Base-by-base conservation (phyloP, 2,888 invertebrate species). In the Ischnura elegans region DNA sequence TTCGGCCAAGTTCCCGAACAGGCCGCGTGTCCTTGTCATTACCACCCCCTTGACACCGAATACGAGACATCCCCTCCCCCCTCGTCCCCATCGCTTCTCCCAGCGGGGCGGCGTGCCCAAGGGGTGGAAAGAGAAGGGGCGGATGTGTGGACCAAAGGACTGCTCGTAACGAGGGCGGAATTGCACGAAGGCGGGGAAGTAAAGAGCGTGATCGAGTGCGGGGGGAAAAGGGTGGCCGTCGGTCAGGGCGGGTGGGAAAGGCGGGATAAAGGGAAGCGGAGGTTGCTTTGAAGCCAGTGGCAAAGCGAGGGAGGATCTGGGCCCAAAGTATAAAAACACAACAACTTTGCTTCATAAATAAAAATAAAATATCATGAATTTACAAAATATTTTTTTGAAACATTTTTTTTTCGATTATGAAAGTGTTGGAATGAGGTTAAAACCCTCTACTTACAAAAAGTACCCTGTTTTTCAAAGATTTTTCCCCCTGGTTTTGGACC, bases 21-120 rank as follows among this genome's bases (percentile, higher is more conserved):
- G 76, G 93, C 94, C 36, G 47, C 90, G 66, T 90, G 87, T 86
- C 94, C 94, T 93, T 93, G 93, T 93, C 90, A 93, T 93, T 93
- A 90, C 90, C 90, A 66, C 90, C 90, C 66, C 43, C 55, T 13
- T 25, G 43, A 55, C 90, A 90, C 61, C 43, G 66, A 3, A 19
- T 19, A 51, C 51, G 19, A 2, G 51, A 51, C 16, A 51, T 13
- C 29, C 43, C 43, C 61, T n/a, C 4, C 19, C 90, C 13, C 25
- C 87, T 21, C 47, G 43, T n/a, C 4, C 19, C 90, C 13, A 8
- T 61, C 29, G 55, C 21, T 87, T 55, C 86, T 87, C 76, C 94
- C 46, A n/a, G 45, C 94, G 42, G 87, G 94, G 87, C 94, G 46
- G 55, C 85, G n/a, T 93, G 94, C 93, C 94, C 87, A 45, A 87